Conservation (phyloP, 2,113 vertebrate genomes). For the Nicator chloris region DNA sequence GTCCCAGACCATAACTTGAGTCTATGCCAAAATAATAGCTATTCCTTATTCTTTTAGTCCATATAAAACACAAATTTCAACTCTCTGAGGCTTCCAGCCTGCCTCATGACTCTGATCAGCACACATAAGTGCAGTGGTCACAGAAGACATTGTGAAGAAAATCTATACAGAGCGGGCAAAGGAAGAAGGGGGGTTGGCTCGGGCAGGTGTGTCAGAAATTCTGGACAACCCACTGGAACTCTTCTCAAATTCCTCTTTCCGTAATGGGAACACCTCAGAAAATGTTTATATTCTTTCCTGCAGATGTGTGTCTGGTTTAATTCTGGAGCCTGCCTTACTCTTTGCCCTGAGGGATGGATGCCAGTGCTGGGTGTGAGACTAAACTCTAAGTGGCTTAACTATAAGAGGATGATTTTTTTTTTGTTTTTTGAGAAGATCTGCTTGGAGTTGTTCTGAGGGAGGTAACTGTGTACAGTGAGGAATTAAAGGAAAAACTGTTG, state of each 20-base stretch:
- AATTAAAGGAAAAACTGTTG: not conserved
- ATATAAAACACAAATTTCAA: not conserved
- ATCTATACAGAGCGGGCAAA: accelerated
- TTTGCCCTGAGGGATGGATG: not conserved
- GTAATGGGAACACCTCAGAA: not conserved
- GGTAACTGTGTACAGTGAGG: accelerated
- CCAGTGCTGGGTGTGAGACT: not conserved
- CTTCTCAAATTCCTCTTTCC: not conserved
- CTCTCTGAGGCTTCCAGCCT: not conserved
- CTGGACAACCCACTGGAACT: not conserved
- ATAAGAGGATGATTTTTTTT: not conserved
- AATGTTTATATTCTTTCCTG: not conserved
- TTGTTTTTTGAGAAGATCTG: not conserved
- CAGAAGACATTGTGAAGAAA: not conserved
- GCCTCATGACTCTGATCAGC: not conserved
- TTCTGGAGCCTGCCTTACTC: not conserved
- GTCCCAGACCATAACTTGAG: not conserved
- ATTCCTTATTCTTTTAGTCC: not conserved
- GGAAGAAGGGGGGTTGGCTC: accelerated
- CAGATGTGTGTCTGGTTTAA: not conserved
- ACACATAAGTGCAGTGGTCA: not conserved
- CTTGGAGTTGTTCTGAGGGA: not conserved
- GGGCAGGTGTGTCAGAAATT: not conserved
- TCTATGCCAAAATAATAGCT: not conserved
- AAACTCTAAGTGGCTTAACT: not conserved